Percentiles rank a stretch among this genome's conserved stretches.
These are phyloP conservation scores for Gnatocerus cornutus DNA, from an alignment of 2,888 invertebrate genomes.

Conservation along the genomic window DNA sequence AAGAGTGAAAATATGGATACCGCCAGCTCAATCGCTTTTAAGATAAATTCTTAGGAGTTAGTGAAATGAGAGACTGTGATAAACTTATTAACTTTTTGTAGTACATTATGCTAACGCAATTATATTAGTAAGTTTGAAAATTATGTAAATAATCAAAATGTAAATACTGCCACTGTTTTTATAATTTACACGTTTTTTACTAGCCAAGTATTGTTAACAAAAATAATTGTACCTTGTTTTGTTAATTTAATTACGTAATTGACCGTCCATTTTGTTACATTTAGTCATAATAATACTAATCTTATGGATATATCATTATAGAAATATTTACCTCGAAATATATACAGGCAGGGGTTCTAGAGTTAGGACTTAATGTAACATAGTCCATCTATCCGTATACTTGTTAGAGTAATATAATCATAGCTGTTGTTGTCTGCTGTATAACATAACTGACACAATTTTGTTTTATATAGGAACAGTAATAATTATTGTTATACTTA, in stretches of 20 bases:
- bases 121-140: conserved; percentile 64
- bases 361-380: conserved; percentile 45
- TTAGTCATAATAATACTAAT: conserved; percentile 32
- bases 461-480: conserved; percentile 47
- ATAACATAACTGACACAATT: conserved; percentile 46
- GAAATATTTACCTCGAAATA: conserved; percentile 42
- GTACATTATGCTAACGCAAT: conserved; percentile 55
- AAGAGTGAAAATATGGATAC: conserved; percentile 17
- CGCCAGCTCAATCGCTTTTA: conserved; percentile 47
- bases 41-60: conserved; percentile 48
- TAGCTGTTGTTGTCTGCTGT: conserved; percentile 52
- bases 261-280: conserved; percentile 55
- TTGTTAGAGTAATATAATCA: conserved; percentile 45
- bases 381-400: conserved; percentile 43
- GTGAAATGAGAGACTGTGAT: conserved; percentile 54
- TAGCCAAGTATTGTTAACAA: conserved; percentile 14
- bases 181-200: conserved; percentile 27
- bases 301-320: conserved; percentile 41
- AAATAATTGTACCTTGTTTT: conserved; percentile 17
- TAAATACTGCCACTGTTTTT: conserved; percentile 41
- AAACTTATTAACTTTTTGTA: conserved; percentile 51
- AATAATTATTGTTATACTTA: conserved; percentile 56
- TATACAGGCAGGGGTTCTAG: conserved; percentile 47
- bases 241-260: conserved; percentile 40
- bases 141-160: conserved; percentile 54